Evolutionary conservation across 2,113 vertebrate genomes (phyloP), one percentile per base, ranked within the genome.

Genomic region (Sapajus apella): DNA sequence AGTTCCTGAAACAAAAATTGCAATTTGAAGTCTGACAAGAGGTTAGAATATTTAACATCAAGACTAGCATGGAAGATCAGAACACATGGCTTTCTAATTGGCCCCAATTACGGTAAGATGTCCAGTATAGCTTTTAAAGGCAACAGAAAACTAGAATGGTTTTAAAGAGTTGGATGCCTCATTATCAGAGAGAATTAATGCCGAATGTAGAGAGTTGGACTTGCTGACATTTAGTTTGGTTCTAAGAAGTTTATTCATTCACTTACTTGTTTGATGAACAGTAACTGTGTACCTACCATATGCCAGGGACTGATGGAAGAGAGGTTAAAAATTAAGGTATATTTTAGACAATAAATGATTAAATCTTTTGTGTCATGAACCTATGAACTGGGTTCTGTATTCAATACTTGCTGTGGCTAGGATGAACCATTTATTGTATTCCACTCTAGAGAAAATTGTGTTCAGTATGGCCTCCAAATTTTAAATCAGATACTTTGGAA

Each of bases 321-420:
- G 40, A 55, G 12, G 5, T 68, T 86, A 80, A 87, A 73, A 87
- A n/a, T 77, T 61, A 72, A 77, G 17, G 43, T 82, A 64, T 61
- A 64, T 93, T 91, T 91, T 77, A 87, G 25, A 79, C 94, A 91
- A 37, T 37, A 73, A 89, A 80, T 55, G 17, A 64, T 70, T 70
- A 72, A 4, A 40, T 80, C 37, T 58, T 94, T 81, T 81, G 50
- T 35, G n/a, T 4, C 20, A 37, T 90, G 64, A 80, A 89, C 77
- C 81, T 79, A 35, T 88, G 76, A 35, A 83, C 58, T 81, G 9
- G 8, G 18, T 73, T 91, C 35, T 73, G 8, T 75, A 56, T 72
- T 70, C 43, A 73, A 30, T 80, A 66, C 3, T 12, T 73, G 30
- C 27, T 8, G 6, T 56, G 20, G 16, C 37, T 68, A 70, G 43